Percentiles rank a stretch among this genome's conserved stretches.
Evolutionary conservation across 1,140 invertebrate genomes (phyloP).

Genomic region (Lepidotrigona ventralis): DNA sequence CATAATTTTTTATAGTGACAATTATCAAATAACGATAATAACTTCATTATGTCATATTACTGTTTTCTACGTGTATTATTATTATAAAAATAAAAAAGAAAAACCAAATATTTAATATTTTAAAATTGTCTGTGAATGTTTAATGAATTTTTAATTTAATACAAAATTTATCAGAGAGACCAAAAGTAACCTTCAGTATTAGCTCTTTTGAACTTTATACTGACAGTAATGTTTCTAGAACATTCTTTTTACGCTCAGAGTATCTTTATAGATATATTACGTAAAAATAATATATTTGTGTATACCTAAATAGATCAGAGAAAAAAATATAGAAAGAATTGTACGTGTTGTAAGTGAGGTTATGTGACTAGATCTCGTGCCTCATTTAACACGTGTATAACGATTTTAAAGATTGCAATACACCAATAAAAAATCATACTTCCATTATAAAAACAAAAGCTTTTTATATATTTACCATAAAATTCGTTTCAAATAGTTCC

Average conservation of each 20-base stretch:
- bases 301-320: background rate
- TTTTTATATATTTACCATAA: slow-evolving; percentile 48
- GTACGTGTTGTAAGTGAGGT: slow-evolving; percentile 52
- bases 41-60: background rate
- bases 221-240: background rate
- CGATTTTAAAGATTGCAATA: background rate
- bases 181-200: slow-evolving; percentile 12
- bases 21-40: background rate
- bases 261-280: background rate
- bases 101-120: background rate
- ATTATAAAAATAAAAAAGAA: background rate
- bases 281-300: slow-evolving; percentile 14
- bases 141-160: background rate
- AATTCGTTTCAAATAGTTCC: slow-evolving; percentile 25
- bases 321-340: background rate
- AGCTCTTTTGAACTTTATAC: background rate
- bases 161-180: background rate
- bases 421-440: background rate
- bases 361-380: slow-evolving; percentile 52
- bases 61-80: background rate
- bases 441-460: background rate
- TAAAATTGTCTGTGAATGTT: background rate
- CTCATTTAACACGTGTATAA: slow-evolving; percentile 20
- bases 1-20: no score
- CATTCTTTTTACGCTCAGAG: background rate